Percentiles rank a stretch among this genome's conserved stretches.
These are phyloP conservation scores for Lasioglossum marginatum DNA, from an alignment of 2,888 invertebrate genomes.

Conservation along the genomic window DNA sequence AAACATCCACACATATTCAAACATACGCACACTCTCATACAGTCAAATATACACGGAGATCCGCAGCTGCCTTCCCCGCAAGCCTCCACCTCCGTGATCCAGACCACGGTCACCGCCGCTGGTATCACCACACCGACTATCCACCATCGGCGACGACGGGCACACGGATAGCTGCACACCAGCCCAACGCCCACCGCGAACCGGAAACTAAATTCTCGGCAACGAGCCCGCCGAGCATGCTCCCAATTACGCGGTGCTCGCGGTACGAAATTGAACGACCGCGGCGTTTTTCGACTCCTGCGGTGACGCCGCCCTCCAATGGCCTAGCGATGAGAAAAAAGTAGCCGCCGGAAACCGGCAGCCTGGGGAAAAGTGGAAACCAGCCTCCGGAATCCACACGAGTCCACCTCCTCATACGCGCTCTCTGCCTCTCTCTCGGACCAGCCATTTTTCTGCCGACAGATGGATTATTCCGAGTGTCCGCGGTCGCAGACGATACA, in stretches of 20 bases:
- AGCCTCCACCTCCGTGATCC: constrained; percentile 5
- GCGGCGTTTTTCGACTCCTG: constrained; percentile 75
- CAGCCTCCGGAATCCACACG: neutral
- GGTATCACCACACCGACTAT: constrained; percentile 47
- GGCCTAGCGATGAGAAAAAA: constrained; percentile 14
- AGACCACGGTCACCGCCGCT: constrained; percentile 56
- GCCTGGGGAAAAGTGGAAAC: neutral
- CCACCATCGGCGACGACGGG: constrained; percentile 41
- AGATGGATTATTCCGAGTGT: constrained; percentile 9
- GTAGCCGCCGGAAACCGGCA: neutral
- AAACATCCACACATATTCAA: neutral
- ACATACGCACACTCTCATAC: constrained; percentile 11
- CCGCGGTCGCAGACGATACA: neutral
- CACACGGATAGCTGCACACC: constrained; percentile 47
- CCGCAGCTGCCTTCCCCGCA: constrained; percentile 15
- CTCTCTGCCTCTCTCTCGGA: no score
- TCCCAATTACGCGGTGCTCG: constrained; percentile 79
- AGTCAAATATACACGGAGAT: constrained; percentile 4
- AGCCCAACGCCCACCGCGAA: constrained; percentile 64
- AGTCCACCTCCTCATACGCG: neutral
- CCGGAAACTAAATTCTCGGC: constrained; percentile 80
- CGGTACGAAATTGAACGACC: constrained; percentile 79
- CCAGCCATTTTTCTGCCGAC: constrained; percentile 1
- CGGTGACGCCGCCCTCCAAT: constrained; percentile 49
- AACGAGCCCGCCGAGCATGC: constrained; percentile 80